Percentiles rank a stretch among this genome's conserved stretches.
Evolutionary conservation across 1,140 invertebrate species (phyloP).

Genomic region (Lycorma delicatula): DNA sequence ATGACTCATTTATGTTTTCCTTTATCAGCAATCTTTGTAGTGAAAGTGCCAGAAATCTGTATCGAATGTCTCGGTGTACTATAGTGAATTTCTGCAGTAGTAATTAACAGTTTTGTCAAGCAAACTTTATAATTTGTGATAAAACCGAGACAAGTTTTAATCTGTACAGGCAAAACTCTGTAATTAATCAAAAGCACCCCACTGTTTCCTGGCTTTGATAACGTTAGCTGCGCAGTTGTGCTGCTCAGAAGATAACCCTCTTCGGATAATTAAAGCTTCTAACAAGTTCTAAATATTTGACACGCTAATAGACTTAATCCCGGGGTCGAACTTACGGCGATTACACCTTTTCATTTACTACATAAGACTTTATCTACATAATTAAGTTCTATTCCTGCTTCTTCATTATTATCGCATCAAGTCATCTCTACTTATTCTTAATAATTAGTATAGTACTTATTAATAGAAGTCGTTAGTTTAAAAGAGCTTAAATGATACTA

Average conservation of each 20-base stretch:
- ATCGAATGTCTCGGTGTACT: no score
- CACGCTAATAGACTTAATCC: background rate
- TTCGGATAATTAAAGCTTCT: background rate
- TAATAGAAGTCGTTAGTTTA: no score
- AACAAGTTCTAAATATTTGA: constrained; percentile 5
- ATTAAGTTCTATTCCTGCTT: no score
- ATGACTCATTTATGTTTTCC: no score
- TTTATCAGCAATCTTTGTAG: no score
- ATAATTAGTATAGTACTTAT: no score
- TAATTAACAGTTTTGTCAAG: background rate
- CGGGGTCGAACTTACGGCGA: background rate
- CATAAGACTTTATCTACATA: background rate
- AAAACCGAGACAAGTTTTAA: background rate
- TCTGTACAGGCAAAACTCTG: background rate
- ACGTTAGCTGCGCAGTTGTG: background rate
- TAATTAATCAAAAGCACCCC: background rate
- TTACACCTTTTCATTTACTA: constrained; percentile 3
- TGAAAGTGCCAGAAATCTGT: no score
- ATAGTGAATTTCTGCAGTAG: background rate
- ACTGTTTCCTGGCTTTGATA: background rate
- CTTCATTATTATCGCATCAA: no score
- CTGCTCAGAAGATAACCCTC: background rate
- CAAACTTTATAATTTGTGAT: background rate
- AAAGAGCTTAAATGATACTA: no score
- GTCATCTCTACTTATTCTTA: no score